phyloP scores from a whole-genome alignment of 2,113 vertebrate genomes.

The Esox niger region DNA sequence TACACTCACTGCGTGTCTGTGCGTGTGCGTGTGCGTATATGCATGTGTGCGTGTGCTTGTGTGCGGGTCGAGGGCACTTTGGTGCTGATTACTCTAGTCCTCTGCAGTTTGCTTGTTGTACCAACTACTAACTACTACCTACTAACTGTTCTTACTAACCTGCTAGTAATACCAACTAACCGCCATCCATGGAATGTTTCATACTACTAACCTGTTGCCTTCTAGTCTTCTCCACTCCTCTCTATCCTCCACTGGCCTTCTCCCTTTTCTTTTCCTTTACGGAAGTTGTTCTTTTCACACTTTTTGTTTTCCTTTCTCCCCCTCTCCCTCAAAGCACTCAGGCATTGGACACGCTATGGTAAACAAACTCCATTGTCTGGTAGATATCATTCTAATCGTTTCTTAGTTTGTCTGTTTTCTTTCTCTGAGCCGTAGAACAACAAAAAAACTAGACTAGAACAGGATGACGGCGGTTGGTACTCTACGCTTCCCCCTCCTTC shows the following conservation, averaged over 20 bases:
- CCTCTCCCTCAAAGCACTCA: conserved; percentile 99
- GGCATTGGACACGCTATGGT: conserved; percentile 99
- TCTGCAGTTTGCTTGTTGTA: conserved; percentile 82
- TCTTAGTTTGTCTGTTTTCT: conserved; percentile 99
- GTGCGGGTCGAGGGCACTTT: conserved; percentile 46
- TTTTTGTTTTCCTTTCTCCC: conserved; percentile 99
- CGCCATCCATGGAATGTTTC: conserved; percentile 99
- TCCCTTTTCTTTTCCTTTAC: conserved; percentile 92
- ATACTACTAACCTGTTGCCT: conserved; percentile 97
- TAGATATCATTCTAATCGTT: conserved; percentile 99
- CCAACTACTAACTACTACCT: conserved; percentile 98
- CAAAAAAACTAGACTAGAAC: conserved; percentile 71
- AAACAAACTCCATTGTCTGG: conserved; percentile 99
- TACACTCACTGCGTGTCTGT: neutral
- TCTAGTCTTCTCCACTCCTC: conserved; percentile 81
- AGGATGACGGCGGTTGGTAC: conserved; percentile 99
- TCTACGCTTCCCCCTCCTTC: conserved; percentile 88
- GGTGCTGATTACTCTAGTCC: conserved; percentile 81
- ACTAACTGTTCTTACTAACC: conserved; percentile 98
- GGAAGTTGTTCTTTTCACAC: conserved; percentile 99
- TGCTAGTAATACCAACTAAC: conserved; percentile 87
- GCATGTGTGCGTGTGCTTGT: neutral
- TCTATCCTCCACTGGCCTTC: conserved; percentile 90
- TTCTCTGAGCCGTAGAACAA: conserved; percentile 95
- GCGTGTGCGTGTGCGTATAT: conserved; percentile 5